phyloP scores from a whole-genome alignment of 2,113 vertebrate species.

The Progne subis region DNA sequence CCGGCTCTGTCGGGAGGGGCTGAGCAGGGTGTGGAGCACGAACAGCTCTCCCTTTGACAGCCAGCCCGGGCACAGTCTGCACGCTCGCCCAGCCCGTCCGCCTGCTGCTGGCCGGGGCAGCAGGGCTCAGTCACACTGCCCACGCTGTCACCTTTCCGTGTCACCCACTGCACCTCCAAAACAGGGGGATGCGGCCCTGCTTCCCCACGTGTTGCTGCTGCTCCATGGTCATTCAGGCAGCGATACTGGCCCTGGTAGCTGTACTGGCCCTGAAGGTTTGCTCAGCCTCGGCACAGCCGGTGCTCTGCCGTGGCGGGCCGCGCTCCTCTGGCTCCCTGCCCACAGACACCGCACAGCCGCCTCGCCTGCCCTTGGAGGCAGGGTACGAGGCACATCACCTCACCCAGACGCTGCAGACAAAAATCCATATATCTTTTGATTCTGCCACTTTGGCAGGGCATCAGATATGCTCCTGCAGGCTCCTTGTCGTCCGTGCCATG shows the following conservation, averaged over 20 bases:
- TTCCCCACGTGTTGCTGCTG: background rate
- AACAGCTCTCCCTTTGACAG: background rate
- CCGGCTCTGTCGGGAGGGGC: rapidly evolving
- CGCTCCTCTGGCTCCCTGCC: background rate
- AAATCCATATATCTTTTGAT: background rate
- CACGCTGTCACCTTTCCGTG: rapidly evolving
- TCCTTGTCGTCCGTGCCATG: background rate
- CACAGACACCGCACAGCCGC: rapidly evolving
- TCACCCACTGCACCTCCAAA: background rate
- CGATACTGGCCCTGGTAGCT: rapidly evolving
- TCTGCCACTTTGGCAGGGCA: background rate
- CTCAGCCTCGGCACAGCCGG: rapidly evolving
- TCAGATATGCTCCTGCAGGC: background rate
- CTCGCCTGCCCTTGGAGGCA: background rate
- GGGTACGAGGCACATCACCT: background rate
- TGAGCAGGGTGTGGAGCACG: background rate
- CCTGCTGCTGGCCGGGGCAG: background rate
- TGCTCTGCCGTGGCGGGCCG: background rate
- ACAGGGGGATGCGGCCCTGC: background rate
- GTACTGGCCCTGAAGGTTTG: background rate
- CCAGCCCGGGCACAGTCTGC: background rate
- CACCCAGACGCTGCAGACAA: background rate
- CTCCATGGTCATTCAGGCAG: background rate
- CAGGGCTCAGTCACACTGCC: background rate
- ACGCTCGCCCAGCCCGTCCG: background rate